Evolutionary conservation across 2,113 vertebrate genomes (phyloP), one percentile per base, ranked within the genome.

Genomic region (Cryptotis parvus): DNA sequence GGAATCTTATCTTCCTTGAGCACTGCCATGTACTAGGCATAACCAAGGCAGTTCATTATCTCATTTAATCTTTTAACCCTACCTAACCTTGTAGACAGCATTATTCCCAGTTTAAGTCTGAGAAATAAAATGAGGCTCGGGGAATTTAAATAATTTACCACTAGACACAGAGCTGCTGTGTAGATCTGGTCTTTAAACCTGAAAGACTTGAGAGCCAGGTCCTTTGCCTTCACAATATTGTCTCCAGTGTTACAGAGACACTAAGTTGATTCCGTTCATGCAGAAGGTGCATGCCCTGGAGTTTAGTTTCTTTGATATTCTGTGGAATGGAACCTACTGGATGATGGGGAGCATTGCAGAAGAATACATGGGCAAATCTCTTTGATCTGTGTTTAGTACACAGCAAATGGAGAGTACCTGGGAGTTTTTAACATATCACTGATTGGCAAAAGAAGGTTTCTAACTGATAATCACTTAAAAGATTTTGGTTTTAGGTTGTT

Each of bases 81-180:
- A 58, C 68, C 49, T 29, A 24, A 2, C 31, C 20, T 81, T 65
- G 26, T 77, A 65, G 76, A 83, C 90, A 73, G 22, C 35, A 14
- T 68, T 88, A 77, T 90, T 45, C 92, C 96, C 93, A 94, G 94
- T 95, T 95, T 43, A 83, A 45, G 68, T 65, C 61, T 77, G 55
- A 81, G 92, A 84, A 90, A 58, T 14, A 52, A 83, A 92, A 76
- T 14, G 79, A 95, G 94, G 76, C 86, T 76, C 31, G 43, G 86
- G 31, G 45, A 93, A 82, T 90, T 90, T 39, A 65, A 90, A 24
- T 81, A 85, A 35, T n/a, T 90, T 77, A 58, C 82, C 49, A 58
- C 35, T 24, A 65, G 79, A 79, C 72, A 18, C 16, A 20, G 3
- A 37, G 43, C 39, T 20, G 35, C 74, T 63, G 4, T 37, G 73